These are phyloP conservation scores for Slavum lentiscoides DNA, from an alignment of 2,888 invertebrate genomes.

Conservation along the genomic window DNA sequence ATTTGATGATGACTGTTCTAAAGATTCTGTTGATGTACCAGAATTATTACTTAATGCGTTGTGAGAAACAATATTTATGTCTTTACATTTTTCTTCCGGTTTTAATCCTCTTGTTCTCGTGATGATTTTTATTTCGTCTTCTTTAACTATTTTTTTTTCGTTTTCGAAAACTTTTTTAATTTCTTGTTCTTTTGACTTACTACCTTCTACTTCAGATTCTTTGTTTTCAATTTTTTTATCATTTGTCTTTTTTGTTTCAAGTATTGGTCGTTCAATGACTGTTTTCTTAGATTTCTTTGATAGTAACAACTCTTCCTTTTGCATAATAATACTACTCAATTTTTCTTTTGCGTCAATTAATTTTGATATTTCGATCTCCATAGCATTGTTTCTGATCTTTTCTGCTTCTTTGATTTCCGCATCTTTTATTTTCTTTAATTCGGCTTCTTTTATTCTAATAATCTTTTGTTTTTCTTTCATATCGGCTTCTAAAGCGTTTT, in stretches of 20 bases:
- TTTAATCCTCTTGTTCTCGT: conserved; percentile 22
- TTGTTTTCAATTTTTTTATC: neutral
- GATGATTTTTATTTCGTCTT: neutral
- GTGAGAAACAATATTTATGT: neutral
- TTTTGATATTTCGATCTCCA: neutral
- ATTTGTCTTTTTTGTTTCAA: neutral
- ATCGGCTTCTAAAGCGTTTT: neutral
- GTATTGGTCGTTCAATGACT: neutral
- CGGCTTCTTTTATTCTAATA: neutral
- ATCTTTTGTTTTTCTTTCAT: conserved; percentile 2
- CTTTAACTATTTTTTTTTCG: neutral
- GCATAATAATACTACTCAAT: neutral
- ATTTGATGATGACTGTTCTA: neutral
- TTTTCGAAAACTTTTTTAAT: neutral
- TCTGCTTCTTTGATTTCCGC: neutral
- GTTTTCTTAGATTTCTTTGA: neutral
- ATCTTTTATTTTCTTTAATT: neutral
- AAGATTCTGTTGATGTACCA: neutral
- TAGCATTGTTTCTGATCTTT: neutral
- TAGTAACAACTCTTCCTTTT: too few species aligned
- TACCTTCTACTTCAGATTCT: neutral
- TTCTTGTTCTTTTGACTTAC: neutral
- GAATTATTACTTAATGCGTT: neutral
- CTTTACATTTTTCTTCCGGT: conserved; percentile 3
- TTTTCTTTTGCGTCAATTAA: neutral